Base-by-base conservation (phyloP, 2,797 vertebrate genomes). In the Allobates femoralis region DNA sequence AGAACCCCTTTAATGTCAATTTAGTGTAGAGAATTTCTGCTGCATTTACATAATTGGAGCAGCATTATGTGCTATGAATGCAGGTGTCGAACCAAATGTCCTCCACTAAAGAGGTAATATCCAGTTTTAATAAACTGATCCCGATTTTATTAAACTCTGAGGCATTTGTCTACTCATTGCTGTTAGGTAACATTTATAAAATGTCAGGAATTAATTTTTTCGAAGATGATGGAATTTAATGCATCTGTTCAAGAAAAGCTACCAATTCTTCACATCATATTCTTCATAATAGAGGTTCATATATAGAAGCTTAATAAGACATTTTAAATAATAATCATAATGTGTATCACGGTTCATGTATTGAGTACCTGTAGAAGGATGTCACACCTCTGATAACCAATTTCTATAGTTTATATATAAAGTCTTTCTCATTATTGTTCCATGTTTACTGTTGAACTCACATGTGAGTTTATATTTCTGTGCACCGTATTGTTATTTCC, bases 141-240 rank as follows among this genome's bases (percentile, higher is more conserved):
- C 85, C 55, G 50, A 62, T 74, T 81, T 86, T 86, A 86, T 74
- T 81, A 74, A 86, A 86, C 76, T 51, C 23, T 53, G 16, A 73
- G 53, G 84, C 66, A 67, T 28, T 30, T 60, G 80, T 73, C 30
- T 21, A 41, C 32, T 28, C 67, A 16, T 76, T 86, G 85, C 23
- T 66, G 66, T 86, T 56, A 82, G 71, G 79, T 82, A 81, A 74
- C 79, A 86, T 86, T 86, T 76, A 76, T 82, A 76, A 79, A 82
- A 87, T 87, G 80, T 71, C 80, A 83, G 86, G 80, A 83, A 77
- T 82, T 83, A 71, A 30, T 87, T 71, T 78, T 73, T 78, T 76
- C 58, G 18, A 83, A 56, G 64, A n/a, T 23, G 32, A 15, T 87
- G 53, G 74, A 86, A 87, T 79, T 87, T 87, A 71, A 71, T 62